phyloP scores from a whole-genome alignment of 2,888 invertebrate genomes.

The Magallana nippona region DNA sequence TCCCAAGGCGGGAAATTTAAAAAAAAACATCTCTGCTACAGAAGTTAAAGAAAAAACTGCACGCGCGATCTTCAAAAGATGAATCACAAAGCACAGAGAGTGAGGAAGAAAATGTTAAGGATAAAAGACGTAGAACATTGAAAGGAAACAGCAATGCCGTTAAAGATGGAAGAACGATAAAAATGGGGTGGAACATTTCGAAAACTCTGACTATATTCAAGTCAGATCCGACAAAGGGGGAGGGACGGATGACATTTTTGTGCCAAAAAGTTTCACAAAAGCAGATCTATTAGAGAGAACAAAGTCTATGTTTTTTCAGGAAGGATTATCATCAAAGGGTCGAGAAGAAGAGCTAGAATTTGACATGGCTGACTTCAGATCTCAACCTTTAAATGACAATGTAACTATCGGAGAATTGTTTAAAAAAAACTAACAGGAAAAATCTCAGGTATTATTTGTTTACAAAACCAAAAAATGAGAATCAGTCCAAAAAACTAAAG shows the following conservation, averaged over 20 bases:
- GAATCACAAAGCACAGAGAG: neutral
- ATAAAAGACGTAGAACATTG: neutral
- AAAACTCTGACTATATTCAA: constrained; percentile 18
- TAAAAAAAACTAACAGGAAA: constrained; percentile 8
- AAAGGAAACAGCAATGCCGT: constrained; percentile 5
- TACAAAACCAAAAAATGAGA: constrained; percentile 20
- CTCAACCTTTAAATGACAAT: constrained; percentile 5
- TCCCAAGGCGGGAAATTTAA: no score
- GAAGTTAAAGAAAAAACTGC: no score
- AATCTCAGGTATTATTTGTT: constrained; percentile 12
- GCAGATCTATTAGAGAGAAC: neutral
- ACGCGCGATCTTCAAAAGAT: no score
- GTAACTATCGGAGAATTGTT: constrained; percentile 6
- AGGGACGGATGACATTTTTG: neutral
- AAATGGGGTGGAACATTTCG: constrained; percentile 14
- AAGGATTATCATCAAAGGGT: constrained; percentile 5
- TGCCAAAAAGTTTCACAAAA: constrained; percentile 15
- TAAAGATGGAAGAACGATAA: neutral
- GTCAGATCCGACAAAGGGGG: constrained; percentile 11
- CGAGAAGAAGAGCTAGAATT: constrained; percentile 1
- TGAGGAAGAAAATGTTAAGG: neutral
- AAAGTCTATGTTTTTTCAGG: constrained; percentile 4
- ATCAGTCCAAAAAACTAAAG: neutral
- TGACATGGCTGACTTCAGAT: constrained; percentile 9
- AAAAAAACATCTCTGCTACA: no score